Percentiles rank a stretch among this genome's conserved stretches.
Evolutionary conservation across 2,888 invertebrate genomes (phyloP).

Genomic region (Pristionchus arcanus): DNA sequence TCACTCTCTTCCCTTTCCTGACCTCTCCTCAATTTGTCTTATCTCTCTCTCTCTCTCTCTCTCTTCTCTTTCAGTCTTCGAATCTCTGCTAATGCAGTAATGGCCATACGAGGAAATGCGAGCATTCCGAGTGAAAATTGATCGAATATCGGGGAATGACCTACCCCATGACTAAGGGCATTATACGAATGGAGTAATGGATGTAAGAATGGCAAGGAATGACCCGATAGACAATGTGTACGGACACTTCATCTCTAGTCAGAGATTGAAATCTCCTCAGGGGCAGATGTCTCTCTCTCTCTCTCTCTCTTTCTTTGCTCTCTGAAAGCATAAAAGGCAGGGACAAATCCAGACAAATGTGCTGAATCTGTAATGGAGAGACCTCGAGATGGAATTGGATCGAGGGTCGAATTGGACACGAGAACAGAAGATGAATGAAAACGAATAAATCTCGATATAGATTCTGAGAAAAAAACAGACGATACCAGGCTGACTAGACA

Average conservation of each 20-base stretch:
- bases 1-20: neutral
- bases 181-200: too few relatives aligned
- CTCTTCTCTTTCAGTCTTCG: neutral
- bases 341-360: conserved; percentile 42
- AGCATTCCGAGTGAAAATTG: neutral
- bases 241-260: neutral
- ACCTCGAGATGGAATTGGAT: neutral
- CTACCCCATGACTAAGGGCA: neutral
- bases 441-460: neutral
- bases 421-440: neutral
- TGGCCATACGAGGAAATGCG: conserved; percentile 12
- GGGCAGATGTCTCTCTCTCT: conserved; percentile 27
- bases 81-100: conserved; percentile 42
- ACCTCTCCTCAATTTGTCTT: neutral
- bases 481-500: too few relatives aligned
- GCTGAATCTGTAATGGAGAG: conserved; percentile 32
- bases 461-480: too few relatives aligned
- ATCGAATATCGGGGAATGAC: neutral
- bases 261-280: neutral
- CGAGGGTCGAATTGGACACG: neutral
- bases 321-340: conserved; percentile 2
- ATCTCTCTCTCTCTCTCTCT: too few relatives aligned
- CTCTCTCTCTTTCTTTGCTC: neutral
- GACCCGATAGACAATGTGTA: neutral
- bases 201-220: too few relatives aligned